Evolutionary conservation across 2,797 vertebrate genomes (phyloP).

Genomic region (Tinamus major): DNA sequence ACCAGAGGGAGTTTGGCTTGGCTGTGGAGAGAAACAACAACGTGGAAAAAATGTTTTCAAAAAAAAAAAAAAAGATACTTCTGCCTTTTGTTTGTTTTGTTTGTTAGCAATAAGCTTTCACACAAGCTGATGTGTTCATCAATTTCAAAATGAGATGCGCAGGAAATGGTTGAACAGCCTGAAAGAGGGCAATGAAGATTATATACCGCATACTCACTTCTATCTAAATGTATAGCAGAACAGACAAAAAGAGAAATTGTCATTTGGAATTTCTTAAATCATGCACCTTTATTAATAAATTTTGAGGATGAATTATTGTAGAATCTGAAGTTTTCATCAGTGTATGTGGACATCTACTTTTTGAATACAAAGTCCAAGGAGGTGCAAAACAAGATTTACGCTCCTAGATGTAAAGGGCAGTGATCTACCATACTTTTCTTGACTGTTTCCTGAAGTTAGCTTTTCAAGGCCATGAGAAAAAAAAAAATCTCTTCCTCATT

Average conservation of each 20-base stretch:
- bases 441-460: not conserved
- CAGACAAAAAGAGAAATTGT: not conserved
- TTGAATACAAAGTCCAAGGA: not conserved
- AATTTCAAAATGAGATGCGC: not conserved
- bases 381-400: not conserved
- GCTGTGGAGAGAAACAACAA: fast-evolving
- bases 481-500: not conserved
- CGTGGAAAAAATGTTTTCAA: fast-evolving
- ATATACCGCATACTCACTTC: not conserved
- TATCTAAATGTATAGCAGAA: not conserved
- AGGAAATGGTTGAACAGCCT: not conserved
- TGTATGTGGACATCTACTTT: not conserved
- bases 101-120: not conserved
- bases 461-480: too few relatives aligned
- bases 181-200: not conserved
- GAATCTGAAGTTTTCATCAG: not conserved
- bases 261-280: not conserved
- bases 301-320: not conserved
- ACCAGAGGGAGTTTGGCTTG: conserved; percentile 13
- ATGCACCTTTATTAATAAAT: not conserved
- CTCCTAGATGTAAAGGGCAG: not conserved
- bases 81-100: not conserved
- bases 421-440: not conserved
- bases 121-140: not conserved
- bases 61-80: fast-evolving